These are phyloP conservation scores for Sinocyclocheilus anophthalmus DNA, from an alignment of 2,113 vertebrate genomes.

Conservation along the genomic window DNA sequence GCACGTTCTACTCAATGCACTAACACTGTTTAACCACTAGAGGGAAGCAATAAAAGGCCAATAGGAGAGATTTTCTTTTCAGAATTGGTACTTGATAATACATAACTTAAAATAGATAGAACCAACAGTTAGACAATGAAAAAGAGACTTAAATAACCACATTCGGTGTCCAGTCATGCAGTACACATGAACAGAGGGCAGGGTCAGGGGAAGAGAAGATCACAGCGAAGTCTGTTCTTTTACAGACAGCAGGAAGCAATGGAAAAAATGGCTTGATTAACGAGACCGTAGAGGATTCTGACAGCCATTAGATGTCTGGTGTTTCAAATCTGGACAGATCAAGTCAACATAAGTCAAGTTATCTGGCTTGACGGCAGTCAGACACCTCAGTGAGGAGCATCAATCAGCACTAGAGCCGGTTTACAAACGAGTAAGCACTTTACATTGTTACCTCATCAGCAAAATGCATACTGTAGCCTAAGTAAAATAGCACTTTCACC, in stretches of 20 bases:
- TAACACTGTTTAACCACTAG: not conserved
- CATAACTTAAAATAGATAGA: not conserved
- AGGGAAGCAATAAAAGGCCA: constrained; percentile 29
- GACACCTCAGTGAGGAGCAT: constrained; percentile 19
- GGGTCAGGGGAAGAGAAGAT: not conserved
- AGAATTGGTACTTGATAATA: constrained; percentile 5
- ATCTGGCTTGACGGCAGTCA: constrained; percentile 20
- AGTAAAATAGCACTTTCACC: not conserved
- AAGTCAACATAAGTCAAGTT: constrained; percentile 39
- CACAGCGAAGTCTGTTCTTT: not conserved
- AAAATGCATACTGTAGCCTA: not conserved
- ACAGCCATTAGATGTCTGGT: constrained; percentile 31
- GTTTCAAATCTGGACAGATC: constrained; percentile 32
- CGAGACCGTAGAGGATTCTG: not conserved
- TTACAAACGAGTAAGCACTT: not conserved
- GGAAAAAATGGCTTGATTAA: constrained; percentile 39
- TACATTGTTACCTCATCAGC: not conserved
- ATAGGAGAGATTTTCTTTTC: not conserved
- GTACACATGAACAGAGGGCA: not conserved
- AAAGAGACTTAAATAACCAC: not conserved
- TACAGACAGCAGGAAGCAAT: not conserved
- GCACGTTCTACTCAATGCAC: not conserved
- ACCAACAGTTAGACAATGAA: not conserved
- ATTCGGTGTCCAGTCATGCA: not conserved
- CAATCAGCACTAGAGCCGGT: not conserved